Evolutionary conservation across 1,140 invertebrate genomes (phyloP).

Genomic region (Tetramorium parvispinum): DNA sequence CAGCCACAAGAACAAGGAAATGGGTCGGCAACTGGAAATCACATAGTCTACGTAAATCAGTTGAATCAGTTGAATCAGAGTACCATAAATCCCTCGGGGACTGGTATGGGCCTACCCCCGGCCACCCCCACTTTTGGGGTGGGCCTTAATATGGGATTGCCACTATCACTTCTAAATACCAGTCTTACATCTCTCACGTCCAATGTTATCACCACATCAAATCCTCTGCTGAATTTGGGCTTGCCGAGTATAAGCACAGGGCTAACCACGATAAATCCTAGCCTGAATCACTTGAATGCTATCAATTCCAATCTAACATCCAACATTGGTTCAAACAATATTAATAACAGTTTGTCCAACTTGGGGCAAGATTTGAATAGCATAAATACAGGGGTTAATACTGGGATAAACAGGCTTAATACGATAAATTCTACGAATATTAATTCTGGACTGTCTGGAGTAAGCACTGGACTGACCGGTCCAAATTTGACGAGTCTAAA

Average conservation of each 20-base stretch:
- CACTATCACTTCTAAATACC: constrained; percentile 84
- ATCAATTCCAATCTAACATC: constrained; percentile 83
- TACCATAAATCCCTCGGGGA: constrained; percentile 84
- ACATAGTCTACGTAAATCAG: constrained; percentile 85
- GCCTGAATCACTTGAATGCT: constrained; percentile 83
- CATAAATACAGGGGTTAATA: constrained; percentile 82
- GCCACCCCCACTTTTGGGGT: constrained; percentile 86
- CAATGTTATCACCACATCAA: constrained; percentile 85
- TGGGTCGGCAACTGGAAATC: constrained; percentile 84
- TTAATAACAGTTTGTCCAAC: constrained; percentile 82
- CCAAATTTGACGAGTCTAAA: constrained; percentile 80
- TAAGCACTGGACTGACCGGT: constrained; percentile 79
- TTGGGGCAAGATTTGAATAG: constrained; percentile 83
- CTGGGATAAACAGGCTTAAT: constrained; percentile 80
- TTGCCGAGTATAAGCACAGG: constrained; percentile 83
- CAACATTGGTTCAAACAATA: constrained; percentile 83
- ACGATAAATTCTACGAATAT: constrained; percentile 82
- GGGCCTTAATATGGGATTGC: constrained; percentile 86
- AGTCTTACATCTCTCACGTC: constrained; percentile 84
- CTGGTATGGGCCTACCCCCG: constrained; percentile 86
- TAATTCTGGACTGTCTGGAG: constrained; percentile 79
- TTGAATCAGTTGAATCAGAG: constrained; percentile 85
- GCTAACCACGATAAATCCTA: constrained; percentile 84
- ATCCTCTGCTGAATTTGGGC: constrained; percentile 85
- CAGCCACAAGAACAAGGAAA: constrained; percentile 83